These are phyloP conservation scores for Poecilia latipinna DNA, from an alignment of 2,113 vertebrate species.

Conservation along the genomic window DNA sequence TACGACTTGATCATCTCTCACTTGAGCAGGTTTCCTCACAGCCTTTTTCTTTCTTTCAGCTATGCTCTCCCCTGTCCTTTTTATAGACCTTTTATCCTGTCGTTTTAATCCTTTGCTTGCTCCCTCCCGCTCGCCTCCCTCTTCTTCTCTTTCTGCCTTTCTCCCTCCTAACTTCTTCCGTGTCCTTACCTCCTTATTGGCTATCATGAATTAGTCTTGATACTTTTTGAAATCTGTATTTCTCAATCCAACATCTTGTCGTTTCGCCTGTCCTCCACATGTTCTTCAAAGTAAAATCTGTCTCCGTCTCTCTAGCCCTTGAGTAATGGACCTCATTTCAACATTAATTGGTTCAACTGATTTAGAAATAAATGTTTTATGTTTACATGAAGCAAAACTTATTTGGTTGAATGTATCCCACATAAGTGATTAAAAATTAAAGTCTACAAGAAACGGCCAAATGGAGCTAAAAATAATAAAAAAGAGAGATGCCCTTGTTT, in stretches of 20 bases:
- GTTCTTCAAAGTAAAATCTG: too few species aligned
- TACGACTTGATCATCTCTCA: not conserved
- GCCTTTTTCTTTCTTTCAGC: not conserved
- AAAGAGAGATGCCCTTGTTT: too few species aligned
- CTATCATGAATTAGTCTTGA: not conserved
- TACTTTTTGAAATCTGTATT: not conserved
- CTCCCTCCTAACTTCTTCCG: not conserved
- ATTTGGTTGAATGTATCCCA: too few species aligned
- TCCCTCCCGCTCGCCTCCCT: not conserved
- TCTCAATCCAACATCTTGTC: not conserved
- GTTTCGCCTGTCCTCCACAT: too few species aligned
- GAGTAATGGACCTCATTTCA: too few species aligned
- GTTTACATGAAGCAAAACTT: too few species aligned
- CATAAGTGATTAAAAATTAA: too few species aligned
- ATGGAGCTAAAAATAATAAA: too few species aligned
- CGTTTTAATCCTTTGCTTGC: constrained; percentile 47
- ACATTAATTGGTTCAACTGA: too few species aligned
- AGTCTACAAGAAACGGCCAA: too few species aligned
- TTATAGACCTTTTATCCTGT: constrained; percentile 61
- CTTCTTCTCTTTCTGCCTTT: not conserved
- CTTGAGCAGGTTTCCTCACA: not conserved
- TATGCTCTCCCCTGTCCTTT: constrained; percentile 14
- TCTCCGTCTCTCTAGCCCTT: too few species aligned
- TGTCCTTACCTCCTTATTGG: not conserved
- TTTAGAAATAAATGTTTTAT: too few species aligned